Evolutionary conservation across 2,888 invertebrate genomes (phyloP), one percentile per base, ranked within the genome.

Genomic region (Caenorhabditis sp.): DNA sequence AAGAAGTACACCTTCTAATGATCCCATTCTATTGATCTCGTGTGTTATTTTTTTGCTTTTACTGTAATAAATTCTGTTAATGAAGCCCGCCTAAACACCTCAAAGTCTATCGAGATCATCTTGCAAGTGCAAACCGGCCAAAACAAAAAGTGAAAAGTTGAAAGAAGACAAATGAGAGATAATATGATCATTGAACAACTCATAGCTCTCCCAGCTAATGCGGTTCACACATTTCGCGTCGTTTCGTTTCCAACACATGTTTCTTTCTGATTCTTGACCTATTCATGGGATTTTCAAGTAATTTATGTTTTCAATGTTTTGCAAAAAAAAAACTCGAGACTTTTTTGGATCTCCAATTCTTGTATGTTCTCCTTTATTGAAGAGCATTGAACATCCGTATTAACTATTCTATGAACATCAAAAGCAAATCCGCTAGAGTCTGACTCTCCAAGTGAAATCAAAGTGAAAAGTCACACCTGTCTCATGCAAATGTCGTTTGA

Each of bases 181-280:
- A 51, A 66, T 66, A 49, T 66, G 66, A 66, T 66, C 66, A 41
- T 66, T 66, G 66, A 66, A 66, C 66, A 66, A 41, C 66, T 66
- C 66, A 66, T 66, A 66, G 66, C 66, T 66, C 66, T 66, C 66
- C 66, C 66, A 66, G 66, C 49, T 66, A 66, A 66, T 66, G 66
- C 47, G 66, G 66, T 66, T 66, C 66, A 66, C 66, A 66, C 66
- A 66, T 66, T 66, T 66, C 22, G 16, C 49, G 31, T 64, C 63
- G 19, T 24, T 64, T 69, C 22, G 16, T 12, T 72, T 47, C 44
- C 59, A 47, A 72, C 73, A 73, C 16, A 35, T 63, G 61, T 61
- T 73, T 7, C 19, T 49, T 38, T 19, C 22, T 24, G 49, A 73
- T 59, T 73, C 51, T 61, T 73, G 61, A 73, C 73, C 47, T 51